These are phyloP conservation scores for Corvus cornix DNA, from an alignment of 2,113 vertebrate species.

Conservation along the genomic window DNA sequence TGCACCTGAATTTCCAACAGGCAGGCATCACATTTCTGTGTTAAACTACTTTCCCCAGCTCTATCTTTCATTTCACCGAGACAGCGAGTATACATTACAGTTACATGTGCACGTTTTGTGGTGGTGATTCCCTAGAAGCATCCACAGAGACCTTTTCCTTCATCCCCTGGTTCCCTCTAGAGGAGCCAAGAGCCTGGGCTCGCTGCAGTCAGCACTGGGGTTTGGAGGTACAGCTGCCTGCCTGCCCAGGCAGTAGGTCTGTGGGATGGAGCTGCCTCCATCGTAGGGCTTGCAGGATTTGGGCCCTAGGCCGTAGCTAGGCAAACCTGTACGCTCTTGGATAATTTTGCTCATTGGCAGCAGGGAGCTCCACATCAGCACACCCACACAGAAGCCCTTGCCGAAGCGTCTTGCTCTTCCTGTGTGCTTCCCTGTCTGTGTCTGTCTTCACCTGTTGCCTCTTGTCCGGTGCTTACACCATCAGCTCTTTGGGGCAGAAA, in stretches of 20 bases:
- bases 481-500: conserved; percentile 55
- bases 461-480: background rate
- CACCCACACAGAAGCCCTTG: conserved; percentile 6
- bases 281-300: background rate
- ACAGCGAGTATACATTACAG: fast-evolving
- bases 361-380: background rate
- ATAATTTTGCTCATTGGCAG: background rate
- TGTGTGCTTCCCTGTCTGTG: background rate
- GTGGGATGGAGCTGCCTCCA: background rate
- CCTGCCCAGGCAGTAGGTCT: background rate
- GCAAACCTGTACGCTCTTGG: background rate
- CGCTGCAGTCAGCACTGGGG: fast-evolving
- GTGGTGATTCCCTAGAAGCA: background rate
- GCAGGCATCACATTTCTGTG: background rate
- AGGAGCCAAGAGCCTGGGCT: background rate
- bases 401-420: background rate
- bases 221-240: background rate
- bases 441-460: conserved; percentile 49
- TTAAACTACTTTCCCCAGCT: background rate
- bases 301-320: background rate
- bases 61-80: background rate
- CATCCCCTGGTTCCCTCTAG: fast-evolving
- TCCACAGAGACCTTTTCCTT: background rate
- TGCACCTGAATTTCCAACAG: background rate
- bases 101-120: fast-evolving